Base-by-base conservation (phyloP, 2,888 invertebrate genomes). In the Brachynemurus nebulosus region DNA sequence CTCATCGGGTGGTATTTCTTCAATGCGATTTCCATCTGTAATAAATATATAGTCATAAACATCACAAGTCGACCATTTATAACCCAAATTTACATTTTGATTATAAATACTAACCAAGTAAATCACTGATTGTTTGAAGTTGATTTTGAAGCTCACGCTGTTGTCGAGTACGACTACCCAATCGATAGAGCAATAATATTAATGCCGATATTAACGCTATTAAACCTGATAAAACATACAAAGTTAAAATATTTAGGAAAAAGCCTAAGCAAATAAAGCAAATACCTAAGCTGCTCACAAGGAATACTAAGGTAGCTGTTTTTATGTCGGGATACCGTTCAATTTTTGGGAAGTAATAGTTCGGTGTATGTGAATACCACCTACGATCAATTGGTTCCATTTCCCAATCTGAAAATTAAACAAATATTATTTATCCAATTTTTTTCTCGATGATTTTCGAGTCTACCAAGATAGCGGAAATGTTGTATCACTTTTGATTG, bases 271-370 rank as follows among this genome's bases (percentile, higher is more conserved):
- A n/a, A n/a, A n/a, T n/a, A n/a, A n/a, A n/a, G n/a, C n/a, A n/a
- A n/a, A n/a, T 57, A 58, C 73, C 78, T 47, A 78, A 58, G 44
- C 75, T 75, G 53, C 77, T 77, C 33, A 73, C 68, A 9, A 79
- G 67, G 52, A 78, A 80, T 17, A 76, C 71, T 3, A 77, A 64
- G 1, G 77, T 76, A 1, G 78, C 77, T 1, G 76, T 75, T 54
- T 76, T 76, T 36, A 78, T 57, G 57, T 80, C 78, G 1, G 77
- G 72, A 59, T 77, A 77, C 14, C 71, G 69, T 48, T 76, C 75
- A 46, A 70, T 72, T 63, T 78, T 79, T 1, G 81, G 80, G 52
- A 81, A 82, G 53, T 78, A 76, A 55, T 80, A 81, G 55, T 81
- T 81, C 1, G 80, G 76, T 46, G 76, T 76, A 57, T 76, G 74